Percentiles rank a stretch among this genome's conserved stretches.
Conservation (phyloP, 1,140 invertebrate species). For the Cydia amplana region DNA sequence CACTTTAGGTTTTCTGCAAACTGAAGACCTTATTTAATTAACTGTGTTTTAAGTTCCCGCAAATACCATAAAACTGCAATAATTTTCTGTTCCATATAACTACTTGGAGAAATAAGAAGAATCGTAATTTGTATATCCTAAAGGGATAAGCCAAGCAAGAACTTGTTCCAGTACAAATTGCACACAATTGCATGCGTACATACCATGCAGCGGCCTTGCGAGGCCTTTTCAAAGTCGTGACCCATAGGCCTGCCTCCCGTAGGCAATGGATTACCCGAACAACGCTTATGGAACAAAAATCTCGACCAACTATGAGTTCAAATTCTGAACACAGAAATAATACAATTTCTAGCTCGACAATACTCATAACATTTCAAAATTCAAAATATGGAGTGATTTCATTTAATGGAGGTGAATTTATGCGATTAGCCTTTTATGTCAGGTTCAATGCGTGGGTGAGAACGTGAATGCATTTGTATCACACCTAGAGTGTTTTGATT, state of each 20-base stretch:
- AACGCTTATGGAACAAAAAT: background rate
- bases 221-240: slow-evolving; percentile 69
- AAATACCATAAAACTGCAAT: background rate
- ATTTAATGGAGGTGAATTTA: slow-evolving; percentile 11
- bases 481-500: background rate
- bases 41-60: background rate
- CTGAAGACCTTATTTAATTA: background rate
- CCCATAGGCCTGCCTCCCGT: slow-evolving; percentile 54
- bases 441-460: slow-evolving; percentile 3
- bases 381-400: background rate
- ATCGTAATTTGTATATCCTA: background rate
- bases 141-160: background rate
- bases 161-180: slow-evolving; percentile 20
- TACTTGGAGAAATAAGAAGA: background rate
- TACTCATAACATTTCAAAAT: slow-evolving; percentile 8
- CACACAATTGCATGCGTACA: slow-evolving; percentile 33
- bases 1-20: slow-evolving; percentile 16
- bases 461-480: slow-evolving; percentile 7
- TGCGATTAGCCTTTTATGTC: slow-evolving; percentile 1
- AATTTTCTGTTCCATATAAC: background rate
- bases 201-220: slow-evolving; percentile 52
- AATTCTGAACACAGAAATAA: background rate
- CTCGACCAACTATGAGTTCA: background rate
- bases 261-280: slow-evolving; percentile 20
- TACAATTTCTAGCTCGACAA: background rate